These are phyloP conservation scores for Heliconius ismenius DNA, from an alignment of 2,888 invertebrate species.

Conservation along the genomic window DNA sequence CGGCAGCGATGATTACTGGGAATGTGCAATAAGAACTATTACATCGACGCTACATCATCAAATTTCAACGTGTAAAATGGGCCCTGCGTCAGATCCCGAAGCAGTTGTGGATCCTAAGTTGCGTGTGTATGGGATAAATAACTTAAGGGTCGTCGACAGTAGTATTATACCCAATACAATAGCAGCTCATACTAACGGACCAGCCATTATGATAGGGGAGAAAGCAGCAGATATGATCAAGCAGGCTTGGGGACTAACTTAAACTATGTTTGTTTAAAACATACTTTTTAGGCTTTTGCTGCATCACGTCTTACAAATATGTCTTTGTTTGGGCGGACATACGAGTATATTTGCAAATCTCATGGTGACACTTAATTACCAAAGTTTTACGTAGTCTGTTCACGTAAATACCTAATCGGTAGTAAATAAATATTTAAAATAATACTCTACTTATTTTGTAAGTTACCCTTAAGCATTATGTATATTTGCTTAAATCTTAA, in stretches of 20 bases:
- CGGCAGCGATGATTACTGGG: slow-evolving; percentile 85
- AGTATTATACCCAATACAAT: slow-evolving; percentile 85
- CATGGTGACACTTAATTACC: too few species aligned
- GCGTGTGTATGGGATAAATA: slow-evolving; percentile 82
- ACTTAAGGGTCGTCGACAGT: slow-evolving; percentile 85
- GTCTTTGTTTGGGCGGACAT: too few species aligned
- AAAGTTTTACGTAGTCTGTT: too few species aligned
- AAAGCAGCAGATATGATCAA: slow-evolving; percentile 85
- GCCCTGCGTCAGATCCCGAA: slow-evolving; percentile 77
- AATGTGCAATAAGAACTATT: slow-evolving; percentile 82
- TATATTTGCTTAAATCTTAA: too few species aligned
- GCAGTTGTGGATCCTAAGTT: slow-evolving; percentile 85
- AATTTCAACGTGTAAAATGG: slow-evolving; percentile 87
- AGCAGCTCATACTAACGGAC: slow-evolving; percentile 85
- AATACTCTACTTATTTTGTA: too few species aligned
- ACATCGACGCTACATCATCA: slow-evolving; percentile 86
- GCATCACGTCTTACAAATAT: too few species aligned
- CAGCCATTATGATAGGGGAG: slow-evolving; percentile 87
- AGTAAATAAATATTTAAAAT: too few species aligned
- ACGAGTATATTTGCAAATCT: too few species aligned
- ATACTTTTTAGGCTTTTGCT: not conserved
- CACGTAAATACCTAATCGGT: too few species aligned
- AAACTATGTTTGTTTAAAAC: not conserved
- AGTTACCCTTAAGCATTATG: too few species aligned
- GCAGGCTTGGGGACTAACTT: slow-evolving; percentile 67